Conservation (phyloP, 2,113 vertebrate species). For the Polyodon spathula region DNA sequence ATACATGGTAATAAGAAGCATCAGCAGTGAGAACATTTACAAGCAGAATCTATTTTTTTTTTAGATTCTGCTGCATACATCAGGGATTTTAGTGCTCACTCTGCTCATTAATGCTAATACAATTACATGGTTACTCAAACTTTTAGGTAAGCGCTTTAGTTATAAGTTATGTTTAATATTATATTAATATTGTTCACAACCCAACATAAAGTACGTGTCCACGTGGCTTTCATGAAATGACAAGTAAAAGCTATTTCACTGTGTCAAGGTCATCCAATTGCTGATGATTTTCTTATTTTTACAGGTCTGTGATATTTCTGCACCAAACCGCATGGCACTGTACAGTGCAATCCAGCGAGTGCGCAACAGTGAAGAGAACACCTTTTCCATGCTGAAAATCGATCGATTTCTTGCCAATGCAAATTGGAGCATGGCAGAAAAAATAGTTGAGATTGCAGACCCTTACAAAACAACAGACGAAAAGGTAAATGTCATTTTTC, state of each 20-base stretch:
- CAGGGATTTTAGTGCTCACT: slow-evolving; percentile 35
- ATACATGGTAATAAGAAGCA: too few relatives aligned
- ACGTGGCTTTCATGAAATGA: neutral
- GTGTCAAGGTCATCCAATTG: too few relatives aligned
- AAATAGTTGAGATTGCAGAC: too few relatives aligned
- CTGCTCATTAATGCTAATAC: slow-evolving; percentile 40
- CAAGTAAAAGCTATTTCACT: too few relatives aligned
- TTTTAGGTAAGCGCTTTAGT: slow-evolving; percentile 37
- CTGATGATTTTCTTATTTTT: slow-evolving; percentile 12
- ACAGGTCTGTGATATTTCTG: slow-evolving; percentile 43
- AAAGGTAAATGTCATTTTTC: too few relatives aligned
- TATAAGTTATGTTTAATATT: neutral
- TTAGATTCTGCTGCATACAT: slow-evolving; percentile 44
- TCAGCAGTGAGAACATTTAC: too few relatives aligned
- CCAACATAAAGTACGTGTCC: too few relatives aligned
- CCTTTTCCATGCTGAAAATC: slow-evolving; percentile 40
- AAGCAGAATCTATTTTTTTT: slow-evolving; percentile 26
- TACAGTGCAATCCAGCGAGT: slow-evolving; percentile 42
- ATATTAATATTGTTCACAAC: too few relatives aligned
- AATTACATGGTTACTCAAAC: slow-evolving; percentile 34
- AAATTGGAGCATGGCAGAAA: too few relatives aligned
- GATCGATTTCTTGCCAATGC: slow-evolving; percentile 31
- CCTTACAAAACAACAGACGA: too few relatives aligned
- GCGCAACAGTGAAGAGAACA: slow-evolving; percentile 33
- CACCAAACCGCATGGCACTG: slow-evolving; percentile 45